Base-by-base conservation (phyloP, 1,140 invertebrate genomes). In the Yoshiicerus persimilis region DNA sequence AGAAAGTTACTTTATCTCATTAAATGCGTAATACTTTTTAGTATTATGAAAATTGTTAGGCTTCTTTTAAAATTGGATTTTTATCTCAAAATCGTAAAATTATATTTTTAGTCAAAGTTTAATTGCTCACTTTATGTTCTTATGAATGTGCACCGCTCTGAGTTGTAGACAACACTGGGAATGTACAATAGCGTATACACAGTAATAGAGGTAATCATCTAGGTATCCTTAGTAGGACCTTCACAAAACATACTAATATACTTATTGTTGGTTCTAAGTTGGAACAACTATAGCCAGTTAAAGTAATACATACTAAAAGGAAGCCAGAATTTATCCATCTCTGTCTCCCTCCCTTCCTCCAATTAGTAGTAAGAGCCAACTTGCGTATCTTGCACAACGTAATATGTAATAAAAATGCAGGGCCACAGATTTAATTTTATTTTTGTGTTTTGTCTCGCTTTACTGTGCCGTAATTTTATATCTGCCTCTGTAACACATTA, bases 351-450 rank as follows among this genome's bases (percentile, higher is more conserved):
- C 66, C 66, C 66, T 70, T 32, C 32, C 34, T 80, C 75, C 75
- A 80, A 80, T 80, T 80, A 80, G 75, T n/a, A 80, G 32, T 32
- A 38, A 38, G 20, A 23, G 34, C 23, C n/a, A 80, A 80, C 75
- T 80, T 23, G 75, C 75, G 1, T 38, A 80, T 80, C 32, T 30
- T 80, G 75, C 75, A 36, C 32, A 80, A 80, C 34, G 32, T 80
- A 80, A 80, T 80, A 80, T 34, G 75, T 80, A 80, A 80, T 80
- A 80, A 80, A 80, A 80, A 80, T 80, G 34, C 75, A 80, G 75
- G 34, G 75, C 75, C 75, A 80, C 75, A 80, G 75, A 80, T 80
- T 80, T 80, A 80, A 80, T 80, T 80, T 80, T 80, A 80, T 80
- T 80, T 80, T 80, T 80, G 75, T 80, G 75, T 80, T 80, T 80